Evolutionary conservation across 2,888 invertebrate genomes (phyloP).

Genomic region (Noctua pronuba): DNA sequence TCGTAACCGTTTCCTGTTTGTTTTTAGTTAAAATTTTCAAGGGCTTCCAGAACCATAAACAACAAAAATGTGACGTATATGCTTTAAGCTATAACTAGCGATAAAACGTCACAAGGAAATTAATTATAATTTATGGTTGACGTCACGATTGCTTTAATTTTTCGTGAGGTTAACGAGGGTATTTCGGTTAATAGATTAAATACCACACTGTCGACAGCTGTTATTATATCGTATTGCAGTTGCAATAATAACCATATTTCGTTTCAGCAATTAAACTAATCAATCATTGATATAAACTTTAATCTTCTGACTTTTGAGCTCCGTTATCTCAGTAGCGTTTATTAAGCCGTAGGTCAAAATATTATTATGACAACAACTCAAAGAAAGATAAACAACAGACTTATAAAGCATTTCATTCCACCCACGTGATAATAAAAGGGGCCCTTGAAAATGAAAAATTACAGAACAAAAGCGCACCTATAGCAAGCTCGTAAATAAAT

Average conservation of each 20-base stretch:
- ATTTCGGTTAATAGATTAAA: not conserved
- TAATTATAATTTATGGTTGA: not conserved
- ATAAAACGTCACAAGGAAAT: not conserved
- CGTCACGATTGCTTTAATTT: not conserved
- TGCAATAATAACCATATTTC: slow-evolving; percentile 22
- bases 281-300: slow-evolving; percentile 38
- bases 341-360: slow-evolving; percentile 23
- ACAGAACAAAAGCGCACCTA: slow-evolving; percentile 58
- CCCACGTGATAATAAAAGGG: slow-evolving; percentile 42
- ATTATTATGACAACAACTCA: slow-evolving; percentile 28
- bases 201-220: not conserved
- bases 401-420: slow-evolving; percentile 27
- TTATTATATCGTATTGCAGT: not conserved
- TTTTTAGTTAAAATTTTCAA: not conserved
- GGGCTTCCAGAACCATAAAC: not conserved
- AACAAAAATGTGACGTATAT: not conserved
- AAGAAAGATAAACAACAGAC: slow-evolving; percentile 36
- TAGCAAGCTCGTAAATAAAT: slow-evolving; percentile 65
- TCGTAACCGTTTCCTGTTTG: not conserved
- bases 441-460: slow-evolving; percentile 53
- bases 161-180: not conserved
- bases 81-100: not conserved
- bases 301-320: slow-evolving; percentile 37
- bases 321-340: slow-evolving; percentile 33
- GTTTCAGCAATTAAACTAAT: slow-evolving; percentile 35